Percentiles rank a stretch among this genome's conserved stretches.
phyloP scores from a whole-genome alignment of 2,888 invertebrate species.

The Xanthorhoe designata region DNA sequence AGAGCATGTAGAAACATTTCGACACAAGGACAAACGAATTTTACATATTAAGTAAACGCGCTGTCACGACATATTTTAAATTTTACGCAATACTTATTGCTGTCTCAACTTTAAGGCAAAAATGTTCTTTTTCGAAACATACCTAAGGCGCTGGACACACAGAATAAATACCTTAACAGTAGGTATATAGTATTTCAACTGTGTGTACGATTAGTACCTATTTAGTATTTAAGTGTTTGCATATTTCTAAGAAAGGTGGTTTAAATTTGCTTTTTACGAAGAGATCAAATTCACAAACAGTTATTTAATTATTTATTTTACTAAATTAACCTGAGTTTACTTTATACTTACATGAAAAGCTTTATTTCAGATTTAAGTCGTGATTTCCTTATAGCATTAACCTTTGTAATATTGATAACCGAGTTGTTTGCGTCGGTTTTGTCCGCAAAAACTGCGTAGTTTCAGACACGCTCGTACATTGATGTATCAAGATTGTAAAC shows the following conservation, averaged over 20 bases:
- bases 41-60: conserved; percentile 38
- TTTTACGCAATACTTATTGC: conserved; percentile 30
- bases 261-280: conserved; percentile 17
- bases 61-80: conserved; percentile 34
- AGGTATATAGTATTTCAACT: conserved; percentile 14
- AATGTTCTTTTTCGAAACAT: conserved; percentile 21
- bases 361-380: conserved; percentile 3
- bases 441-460: conserved; percentile 1
- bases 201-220: conserved; percentile 11
- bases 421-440: background rate
- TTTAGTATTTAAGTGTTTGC: no score
- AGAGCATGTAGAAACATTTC: conserved; percentile 35
- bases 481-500: conserved; percentile 5
- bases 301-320: no score
- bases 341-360: background rate
- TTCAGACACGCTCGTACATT: background rate
- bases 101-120: conserved; percentile 36
- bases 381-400: conserved; percentile 15
- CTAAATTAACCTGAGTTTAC: no score
- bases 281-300: no score
- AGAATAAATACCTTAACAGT: no score
- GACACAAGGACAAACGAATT: conserved; percentile 37
- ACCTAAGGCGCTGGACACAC: no score
- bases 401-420: background rate
- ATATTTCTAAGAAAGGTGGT: no score